These are phyloP conservation scores for Trichechus manatus DNA, from an alignment of 2,113 vertebrate species.

Conservation along the genomic window DNA sequence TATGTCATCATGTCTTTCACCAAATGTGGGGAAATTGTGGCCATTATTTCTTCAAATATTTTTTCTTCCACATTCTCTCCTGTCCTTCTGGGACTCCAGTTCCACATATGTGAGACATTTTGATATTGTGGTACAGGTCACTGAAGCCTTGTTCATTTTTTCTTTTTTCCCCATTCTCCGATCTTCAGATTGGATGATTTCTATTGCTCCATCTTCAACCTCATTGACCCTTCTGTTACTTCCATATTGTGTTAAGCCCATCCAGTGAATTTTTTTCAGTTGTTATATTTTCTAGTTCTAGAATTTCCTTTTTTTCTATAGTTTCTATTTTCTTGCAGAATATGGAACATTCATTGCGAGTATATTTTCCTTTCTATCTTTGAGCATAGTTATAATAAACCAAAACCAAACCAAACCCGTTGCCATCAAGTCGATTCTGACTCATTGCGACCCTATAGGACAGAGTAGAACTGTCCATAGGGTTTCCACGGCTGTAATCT, in stretches of 20 bases:
- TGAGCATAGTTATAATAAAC: not conserved
- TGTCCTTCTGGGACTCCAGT: not conserved
- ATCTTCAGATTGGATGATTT: not conserved
- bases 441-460: not conserved
- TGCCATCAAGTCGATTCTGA: not conserved
- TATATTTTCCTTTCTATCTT: not conserved
- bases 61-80: not conserved
- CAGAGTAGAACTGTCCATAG: not conserved
- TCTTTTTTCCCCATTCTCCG: not conserved
- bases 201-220: not conserved
- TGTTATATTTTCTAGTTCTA: not conserved
- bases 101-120: not conserved
- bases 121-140: not conserved
- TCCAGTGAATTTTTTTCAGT: conserved; percentile 1
- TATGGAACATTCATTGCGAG: not conserved
- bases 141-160: not conserved
- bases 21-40: not conserved
- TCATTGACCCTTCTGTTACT: not conserved
- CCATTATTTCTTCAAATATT: not conserved
- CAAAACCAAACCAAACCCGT: not conserved
- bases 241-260: not conserved
- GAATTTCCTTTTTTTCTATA: not conserved
- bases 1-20: not conserved
- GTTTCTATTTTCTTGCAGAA: not conserved
- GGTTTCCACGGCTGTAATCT: not conserved